phyloP scores from a whole-genome alignment of 2,797 vertebrate genomes.

The Psittacula echo region DNA sequence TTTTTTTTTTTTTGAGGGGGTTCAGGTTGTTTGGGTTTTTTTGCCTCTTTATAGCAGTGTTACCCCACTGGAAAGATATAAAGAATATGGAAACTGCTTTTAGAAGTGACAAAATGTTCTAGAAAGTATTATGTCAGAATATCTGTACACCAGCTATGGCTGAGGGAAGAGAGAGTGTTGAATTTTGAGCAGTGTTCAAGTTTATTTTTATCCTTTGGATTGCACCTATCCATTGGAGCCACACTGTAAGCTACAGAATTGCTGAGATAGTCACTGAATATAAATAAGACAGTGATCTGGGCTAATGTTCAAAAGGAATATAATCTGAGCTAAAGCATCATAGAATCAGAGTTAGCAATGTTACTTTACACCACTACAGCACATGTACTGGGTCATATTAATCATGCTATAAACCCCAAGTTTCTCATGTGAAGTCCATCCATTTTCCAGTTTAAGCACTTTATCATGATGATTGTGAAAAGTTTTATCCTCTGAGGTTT shows the following conservation, averaged over 20 bases:
- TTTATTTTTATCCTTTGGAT: conserved; percentile 4
- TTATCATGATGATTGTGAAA: background rate
- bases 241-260: background rate
- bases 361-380: background rate
- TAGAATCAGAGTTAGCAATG: background rate
- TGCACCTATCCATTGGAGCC: background rate
- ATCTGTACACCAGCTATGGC: background rate
- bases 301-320: background rate
- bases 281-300: background rate
- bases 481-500: background rate
- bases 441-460: background rate
- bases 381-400: background rate
- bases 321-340: background rate
- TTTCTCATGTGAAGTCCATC: background rate
- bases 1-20: accelerated
- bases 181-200: background rate
- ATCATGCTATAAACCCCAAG: background rate
- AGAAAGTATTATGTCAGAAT: background rate
- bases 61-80: background rate
- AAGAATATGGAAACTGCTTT: background rate
- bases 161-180: background rate
- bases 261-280: background rate
- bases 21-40: accelerated
- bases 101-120: background rate
- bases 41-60: background rate